phyloP scores from a whole-genome alignment of 2,888 invertebrate species.

The Nephrotoma flavescens region DNA sequence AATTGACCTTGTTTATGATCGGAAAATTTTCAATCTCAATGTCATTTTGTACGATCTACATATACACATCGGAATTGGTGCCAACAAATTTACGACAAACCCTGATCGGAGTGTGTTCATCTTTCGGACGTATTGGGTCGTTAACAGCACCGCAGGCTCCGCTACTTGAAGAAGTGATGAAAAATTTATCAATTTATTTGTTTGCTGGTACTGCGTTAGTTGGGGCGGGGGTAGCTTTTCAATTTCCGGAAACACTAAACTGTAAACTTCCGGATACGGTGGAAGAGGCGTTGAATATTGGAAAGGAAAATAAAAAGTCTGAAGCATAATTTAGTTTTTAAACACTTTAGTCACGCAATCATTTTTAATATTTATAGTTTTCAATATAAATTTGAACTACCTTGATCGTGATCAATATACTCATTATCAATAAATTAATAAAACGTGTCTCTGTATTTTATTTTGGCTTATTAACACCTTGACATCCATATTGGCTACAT shows the following conservation, averaged over 20 bases:
- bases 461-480: neutral
- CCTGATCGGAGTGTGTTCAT: slow-evolving; percentile 49
- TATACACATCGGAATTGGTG: slow-evolving; percentile 56
- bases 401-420: neutral
- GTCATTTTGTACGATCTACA: slow-evolving; percentile 51
- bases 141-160: slow-evolving; percentile 56
- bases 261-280: slow-evolving; percentile 40
- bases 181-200: slow-evolving; percentile 34
- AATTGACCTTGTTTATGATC: slow-evolving; percentile 34
- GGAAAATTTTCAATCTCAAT: slow-evolving; percentile 51
- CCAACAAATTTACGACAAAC: slow-evolving; percentile 52
- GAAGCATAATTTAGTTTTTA: neutral
- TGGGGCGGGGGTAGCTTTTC: slow-evolving; percentile 36
- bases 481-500: neutral
- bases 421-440: neutral
- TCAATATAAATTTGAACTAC: neutral
- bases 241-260: slow-evolving; percentile 41
- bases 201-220: slow-evolving; percentile 37
- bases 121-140: slow-evolving; percentile 53
- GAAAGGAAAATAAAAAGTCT: neutral
- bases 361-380: neutral
- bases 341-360: neutral
- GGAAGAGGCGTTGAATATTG: slow-evolving; percentile 34
- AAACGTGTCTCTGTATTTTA: neutral
- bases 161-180: slow-evolving; percentile 28